Conservation (phyloP, 2,888 invertebrate species). For the Lepidocyrtoides sp. region DNA sequence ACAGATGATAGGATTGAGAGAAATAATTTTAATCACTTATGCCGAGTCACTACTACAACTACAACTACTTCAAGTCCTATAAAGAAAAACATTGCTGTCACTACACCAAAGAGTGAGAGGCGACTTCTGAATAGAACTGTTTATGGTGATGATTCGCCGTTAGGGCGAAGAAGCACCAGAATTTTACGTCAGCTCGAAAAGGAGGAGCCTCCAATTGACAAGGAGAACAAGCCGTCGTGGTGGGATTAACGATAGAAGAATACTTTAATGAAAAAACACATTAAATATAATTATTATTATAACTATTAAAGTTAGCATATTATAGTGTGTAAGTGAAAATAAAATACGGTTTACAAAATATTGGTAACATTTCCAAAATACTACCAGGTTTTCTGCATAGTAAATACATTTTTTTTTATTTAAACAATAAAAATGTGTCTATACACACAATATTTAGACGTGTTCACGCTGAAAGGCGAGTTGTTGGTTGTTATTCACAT, state of each 20-base stretch:
- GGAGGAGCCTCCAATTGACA: background rate
- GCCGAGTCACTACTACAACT: no score
- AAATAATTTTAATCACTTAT: background rate
- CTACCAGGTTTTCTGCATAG: no score
- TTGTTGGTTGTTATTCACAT: conserved; percentile 23
- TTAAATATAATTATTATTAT: no score
- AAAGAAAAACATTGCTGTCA: background rate
- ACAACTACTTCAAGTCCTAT: background rate
- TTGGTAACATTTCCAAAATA: no score
- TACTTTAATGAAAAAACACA: no score
- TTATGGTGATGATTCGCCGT: background rate
- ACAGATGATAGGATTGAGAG: background rate
- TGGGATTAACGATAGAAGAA: conserved; percentile 44
- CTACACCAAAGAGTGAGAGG: background rate
- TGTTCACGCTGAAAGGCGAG: background rate
- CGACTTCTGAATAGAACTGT: background rate
- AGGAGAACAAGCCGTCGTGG: conserved; percentile 60
- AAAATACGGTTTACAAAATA: no score
- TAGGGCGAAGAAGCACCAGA: background rate
- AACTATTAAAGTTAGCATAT: no score
- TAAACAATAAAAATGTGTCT: no score
- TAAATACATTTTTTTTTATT: no score
- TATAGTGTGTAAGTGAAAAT: no score
- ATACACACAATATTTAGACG: no score
- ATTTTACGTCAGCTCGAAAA: background rate